phyloP scores from a whole-genome alignment of 37 sponge, comb jelly and placozoan species.

The Diacarnus erythraeanus region DNA sequence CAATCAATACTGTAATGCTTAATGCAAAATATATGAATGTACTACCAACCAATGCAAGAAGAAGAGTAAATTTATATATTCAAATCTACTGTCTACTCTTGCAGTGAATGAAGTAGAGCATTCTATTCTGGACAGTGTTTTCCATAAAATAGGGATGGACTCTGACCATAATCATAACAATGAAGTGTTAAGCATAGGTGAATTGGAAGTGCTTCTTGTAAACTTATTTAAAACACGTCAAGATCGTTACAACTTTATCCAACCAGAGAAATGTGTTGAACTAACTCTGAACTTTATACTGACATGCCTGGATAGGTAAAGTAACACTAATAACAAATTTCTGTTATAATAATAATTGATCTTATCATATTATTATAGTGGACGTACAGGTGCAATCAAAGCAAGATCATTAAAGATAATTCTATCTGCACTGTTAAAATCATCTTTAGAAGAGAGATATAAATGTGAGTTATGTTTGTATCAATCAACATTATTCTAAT shows the following conservation, averaged over 20 bases:
- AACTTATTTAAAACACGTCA: constrained; percentile 19
- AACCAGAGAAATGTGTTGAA: constrained; percentile 33
- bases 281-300: constrained; percentile 66
- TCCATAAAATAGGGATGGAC: constrained; percentile 8
- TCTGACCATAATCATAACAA: constrained; percentile 15
- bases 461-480: constrained; percentile 59
- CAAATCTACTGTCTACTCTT: not conserved
- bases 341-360: not conserved
- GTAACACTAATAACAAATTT: not conserved
- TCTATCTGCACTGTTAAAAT: constrained; percentile 43
- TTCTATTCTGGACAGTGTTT: not conserved
- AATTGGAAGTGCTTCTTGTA: constrained; percentile 48
- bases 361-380: constrained; percentile 40
- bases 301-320: constrained; percentile 65
- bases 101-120: constrained; percentile 26
- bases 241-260: not conserved
- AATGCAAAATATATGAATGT: not conserved
- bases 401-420: constrained; percentile 48
- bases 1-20: not conserved
- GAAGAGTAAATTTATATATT: not conserved
- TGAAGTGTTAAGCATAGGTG: constrained; percentile 19
- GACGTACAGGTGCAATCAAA: constrained; percentile 64
- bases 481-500: too few relatives aligned
- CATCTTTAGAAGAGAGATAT: constrained; percentile 72
- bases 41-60: too few relatives aligned